Evolutionary conservation across 2,797 vertebrate species (phyloP).

Genomic region (Cheracebus regulus): DNA sequence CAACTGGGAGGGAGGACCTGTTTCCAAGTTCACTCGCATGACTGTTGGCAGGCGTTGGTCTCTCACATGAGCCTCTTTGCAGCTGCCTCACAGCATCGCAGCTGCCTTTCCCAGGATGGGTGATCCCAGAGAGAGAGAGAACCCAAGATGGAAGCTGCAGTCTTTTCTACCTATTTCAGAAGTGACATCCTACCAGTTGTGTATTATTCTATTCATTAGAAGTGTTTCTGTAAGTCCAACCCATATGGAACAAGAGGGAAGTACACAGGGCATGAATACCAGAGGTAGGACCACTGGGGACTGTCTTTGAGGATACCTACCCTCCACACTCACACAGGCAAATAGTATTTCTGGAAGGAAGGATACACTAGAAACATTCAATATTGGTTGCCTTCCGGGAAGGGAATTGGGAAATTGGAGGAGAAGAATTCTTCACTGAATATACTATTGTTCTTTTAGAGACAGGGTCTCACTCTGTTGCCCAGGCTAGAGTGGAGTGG

Average conservation of each 20-base stretch:
- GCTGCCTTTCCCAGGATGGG: background rate
- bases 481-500: no score
- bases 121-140: no score
- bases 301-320: background rate
- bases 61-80: background rate
- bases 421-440: background rate
- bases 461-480: no score
- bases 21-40: background rate
- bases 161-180: background rate
- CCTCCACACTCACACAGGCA: background rate
- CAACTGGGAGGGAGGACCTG: background rate
- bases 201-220: background rate
- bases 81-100: background rate
- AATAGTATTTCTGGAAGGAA: background rate
- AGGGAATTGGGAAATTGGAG: background rate
- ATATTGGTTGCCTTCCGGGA: background rate
- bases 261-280: fast-evolving
- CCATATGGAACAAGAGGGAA: background rate
- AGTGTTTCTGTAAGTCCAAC: background rate
- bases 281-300: background rate
- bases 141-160: background rate
- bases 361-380: background rate
- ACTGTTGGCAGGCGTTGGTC: background rate
- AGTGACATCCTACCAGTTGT: background rate
- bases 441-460: no score